These are phyloP conservation scores for Oriolus oriolus DNA, from an alignment of 2,113 vertebrate species.

Conservation along the genomic window DNA sequence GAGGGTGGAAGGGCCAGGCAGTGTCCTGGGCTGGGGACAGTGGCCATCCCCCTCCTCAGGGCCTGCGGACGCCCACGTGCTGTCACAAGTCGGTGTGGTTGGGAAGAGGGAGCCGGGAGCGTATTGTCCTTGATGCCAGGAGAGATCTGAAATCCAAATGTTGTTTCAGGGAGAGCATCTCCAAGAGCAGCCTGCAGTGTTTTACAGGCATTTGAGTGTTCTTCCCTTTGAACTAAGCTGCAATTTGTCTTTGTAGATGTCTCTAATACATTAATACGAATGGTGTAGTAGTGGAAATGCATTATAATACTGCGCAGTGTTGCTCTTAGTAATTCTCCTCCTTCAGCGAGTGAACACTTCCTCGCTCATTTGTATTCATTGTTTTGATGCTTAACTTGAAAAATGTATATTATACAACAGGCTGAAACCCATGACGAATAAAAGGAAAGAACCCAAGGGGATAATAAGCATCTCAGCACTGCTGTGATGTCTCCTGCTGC, in stretches of 20 bases:
- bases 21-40: not conserved
- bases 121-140: not conserved
- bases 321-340: conserved; percentile 32
- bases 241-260: conserved; percentile 38
- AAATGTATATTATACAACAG: conserved; percentile 22
- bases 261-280: conserved; percentile 25
- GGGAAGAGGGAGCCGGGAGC: not conserved
- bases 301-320: not conserved
- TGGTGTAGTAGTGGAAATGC: not conserved
- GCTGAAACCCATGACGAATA: conserved; percentile 28
- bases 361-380: conserved; percentile 49
- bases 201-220: not conserved
- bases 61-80: fast-evolving
- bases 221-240: conserved; percentile 31
- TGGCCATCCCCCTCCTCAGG: not conserved
- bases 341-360: conserved; percentile 4
- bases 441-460: conserved; percentile 41
- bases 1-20: not conserved
- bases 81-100: fast-evolving
- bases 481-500: conserved; percentile 19
- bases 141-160: not conserved
- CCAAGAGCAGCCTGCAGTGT: not conserved
- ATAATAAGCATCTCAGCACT: conserved; percentile 11
- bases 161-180: not conserved
- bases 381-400: conserved; percentile 64